Percentiles rank a stretch among this genome's conserved stretches.
Conservation (phyloP, 2,888 invertebrate genomes). For the Linnaemya tessellans region DNA sequence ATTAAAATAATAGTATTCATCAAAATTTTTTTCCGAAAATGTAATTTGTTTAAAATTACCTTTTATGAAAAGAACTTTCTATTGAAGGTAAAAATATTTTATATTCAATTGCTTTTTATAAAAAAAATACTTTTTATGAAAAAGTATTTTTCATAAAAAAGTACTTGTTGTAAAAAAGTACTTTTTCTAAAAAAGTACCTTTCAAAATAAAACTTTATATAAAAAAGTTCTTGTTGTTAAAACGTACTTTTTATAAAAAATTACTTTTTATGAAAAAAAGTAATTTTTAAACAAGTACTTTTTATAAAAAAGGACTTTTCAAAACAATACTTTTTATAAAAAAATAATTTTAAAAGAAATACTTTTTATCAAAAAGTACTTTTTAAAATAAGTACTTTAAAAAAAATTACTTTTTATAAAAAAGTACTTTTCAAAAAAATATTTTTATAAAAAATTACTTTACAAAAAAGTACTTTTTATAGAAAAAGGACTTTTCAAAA, state of each 20-base stretch:
- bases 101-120: no score
- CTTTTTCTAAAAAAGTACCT: no score
- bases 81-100: no score
- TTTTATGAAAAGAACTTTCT: no score
- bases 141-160: no score
- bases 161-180: no score
- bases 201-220: no score
- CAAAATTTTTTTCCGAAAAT: no score
- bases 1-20: no score
- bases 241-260: background rate
- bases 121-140: no score
- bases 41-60: no score
- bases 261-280: background rate
- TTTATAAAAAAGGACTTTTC: background rate
- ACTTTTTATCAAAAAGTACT: background rate
- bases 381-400: background rate
- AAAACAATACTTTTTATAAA: background rate
- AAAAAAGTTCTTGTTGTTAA: no score
- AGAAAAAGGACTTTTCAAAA: background rate
- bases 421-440: background rate
- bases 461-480: background rate
- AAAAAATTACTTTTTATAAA: background rate
- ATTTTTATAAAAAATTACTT: background rate
- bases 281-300: background rate
- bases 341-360: background rate